Conservation (phyloP, 1,140 invertebrate genomes). For the Hyposmocoma kahamanoa region DNA sequence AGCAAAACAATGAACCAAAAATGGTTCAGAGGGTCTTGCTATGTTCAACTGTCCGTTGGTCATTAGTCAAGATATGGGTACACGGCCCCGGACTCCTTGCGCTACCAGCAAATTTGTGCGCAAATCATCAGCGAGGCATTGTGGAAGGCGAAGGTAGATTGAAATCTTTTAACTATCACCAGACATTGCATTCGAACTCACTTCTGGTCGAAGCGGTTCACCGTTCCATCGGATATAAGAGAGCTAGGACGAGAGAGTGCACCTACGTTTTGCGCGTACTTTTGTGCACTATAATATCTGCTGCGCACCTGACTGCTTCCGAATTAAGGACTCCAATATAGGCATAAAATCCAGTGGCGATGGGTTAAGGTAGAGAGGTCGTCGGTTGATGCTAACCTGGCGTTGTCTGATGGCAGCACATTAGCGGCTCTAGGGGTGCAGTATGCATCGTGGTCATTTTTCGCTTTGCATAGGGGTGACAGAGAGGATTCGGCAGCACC, state of each 20-base stretch:
- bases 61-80: too few species aligned
- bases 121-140: too few species aligned
- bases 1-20: too few species aligned
- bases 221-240: constrained; percentile 13
- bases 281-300: constrained; percentile 16
- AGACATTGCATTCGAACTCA: constrained; percentile 16
- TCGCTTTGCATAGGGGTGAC: constrained; percentile 8
- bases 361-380: constrained; percentile 26
- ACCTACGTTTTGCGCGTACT: constrained; percentile 15
- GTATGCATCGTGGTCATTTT: constrained; percentile 16
- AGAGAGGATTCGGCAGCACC: constrained; percentile 22
- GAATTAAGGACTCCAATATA: constrained; percentile 18
- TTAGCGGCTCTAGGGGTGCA: constrained; percentile 13
- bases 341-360: constrained; percentile 15
- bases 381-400: constrained; percentile 16
- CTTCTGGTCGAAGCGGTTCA: constrained; percentile 3
- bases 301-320: constrained; percentile 18
- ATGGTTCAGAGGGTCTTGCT: too few species aligned
- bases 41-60: too few species aligned
- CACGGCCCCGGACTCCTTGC: too few species aligned
- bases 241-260: constrained; percentile 13
- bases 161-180: too few species aligned
- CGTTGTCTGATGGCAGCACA: constrained; percentile 26
- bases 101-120: too few species aligned
- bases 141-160: constrained; percentile 10